phyloP scores from a whole-genome alignment of 1,140 invertebrate species.

The Magallana ariakensis region DNA sequence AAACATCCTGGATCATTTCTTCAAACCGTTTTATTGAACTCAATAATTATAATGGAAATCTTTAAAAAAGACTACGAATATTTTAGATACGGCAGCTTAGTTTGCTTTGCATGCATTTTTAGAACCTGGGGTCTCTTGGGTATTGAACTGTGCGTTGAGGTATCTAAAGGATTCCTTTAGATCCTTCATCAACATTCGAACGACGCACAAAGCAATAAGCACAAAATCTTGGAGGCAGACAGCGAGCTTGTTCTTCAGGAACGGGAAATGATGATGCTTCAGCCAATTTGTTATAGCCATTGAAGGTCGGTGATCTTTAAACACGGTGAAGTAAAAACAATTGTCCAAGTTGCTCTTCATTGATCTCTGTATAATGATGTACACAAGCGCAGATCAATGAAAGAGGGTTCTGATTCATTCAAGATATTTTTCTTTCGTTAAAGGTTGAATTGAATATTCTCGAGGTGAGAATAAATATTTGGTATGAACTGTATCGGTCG shows the following conservation, averaged over 20 bases:
- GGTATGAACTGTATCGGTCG: too few species aligned
- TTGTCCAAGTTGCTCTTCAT: not conserved
- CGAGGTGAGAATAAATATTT: too few species aligned
- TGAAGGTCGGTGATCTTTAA: not conserved
- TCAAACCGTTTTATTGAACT: not conserved
- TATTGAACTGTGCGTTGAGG: not conserved
- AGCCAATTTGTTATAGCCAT: not conserved
- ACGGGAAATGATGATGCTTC: not conserved
- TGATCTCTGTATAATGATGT: slow-evolving; percentile 10
- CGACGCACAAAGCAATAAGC: not conserved
- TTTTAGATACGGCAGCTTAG: not conserved
- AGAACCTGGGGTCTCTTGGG: not conserved
- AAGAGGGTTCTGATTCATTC: not conserved
- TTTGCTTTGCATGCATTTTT: not conserved
- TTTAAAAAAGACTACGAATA: not conserved
- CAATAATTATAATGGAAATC: slow-evolving; percentile 15
- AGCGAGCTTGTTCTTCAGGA: not conserved
- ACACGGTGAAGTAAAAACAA: slow-evolving; percentile 8
- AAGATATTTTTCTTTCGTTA: not conserved
- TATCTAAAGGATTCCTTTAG: not conserved
- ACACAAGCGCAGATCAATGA: not conserved
- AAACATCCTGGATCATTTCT: not conserved
- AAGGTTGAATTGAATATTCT: too few species aligned
- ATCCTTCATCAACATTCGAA: not conserved
- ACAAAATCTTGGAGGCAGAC: not conserved